A percentile compares a stretch with the other conserved stretches of the same genome.
Evolutionary conservation across 2,888 invertebrate genomes (phyloP).

Genomic region (Acanthosepion lycidas): DNA sequence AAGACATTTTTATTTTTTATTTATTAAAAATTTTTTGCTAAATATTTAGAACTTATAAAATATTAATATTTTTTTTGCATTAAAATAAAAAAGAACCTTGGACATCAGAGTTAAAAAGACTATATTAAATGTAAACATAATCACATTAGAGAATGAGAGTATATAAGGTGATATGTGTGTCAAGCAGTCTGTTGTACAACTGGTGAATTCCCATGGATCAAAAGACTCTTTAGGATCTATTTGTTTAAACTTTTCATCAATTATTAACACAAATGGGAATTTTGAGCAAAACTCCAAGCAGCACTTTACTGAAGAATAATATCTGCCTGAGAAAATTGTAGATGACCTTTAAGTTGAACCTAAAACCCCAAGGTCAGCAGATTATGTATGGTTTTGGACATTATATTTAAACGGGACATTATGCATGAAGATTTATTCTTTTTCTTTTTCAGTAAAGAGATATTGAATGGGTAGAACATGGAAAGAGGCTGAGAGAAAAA

Average conservation of each 20-base stretch:
- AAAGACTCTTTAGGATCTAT: background rate
- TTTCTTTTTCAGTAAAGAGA: background rate
- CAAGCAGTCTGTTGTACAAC: background rate
- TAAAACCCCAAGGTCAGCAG: background rate
- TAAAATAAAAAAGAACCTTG: too few relatives aligned
- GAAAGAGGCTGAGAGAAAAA: too few relatives aligned
- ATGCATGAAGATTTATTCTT: background rate
- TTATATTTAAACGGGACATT: conserved; percentile 35
- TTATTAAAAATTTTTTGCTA: too few relatives aligned
- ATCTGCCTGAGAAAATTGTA: conserved; percentile 6
- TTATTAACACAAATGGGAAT: background rate
- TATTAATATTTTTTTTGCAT: too few relatives aligned
- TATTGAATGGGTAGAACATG: background rate
- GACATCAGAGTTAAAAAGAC: too few relatives aligned
- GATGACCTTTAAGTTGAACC: background rate
- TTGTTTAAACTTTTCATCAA: background rate
- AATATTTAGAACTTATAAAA: too few relatives aligned
- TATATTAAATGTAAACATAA: too few relatives aligned
- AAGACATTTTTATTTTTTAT: too few relatives aligned
- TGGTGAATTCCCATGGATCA: background rate
- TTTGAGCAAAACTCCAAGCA: conserved; percentile 16
- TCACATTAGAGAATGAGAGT: too few relatives aligned
- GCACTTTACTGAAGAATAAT: background rate
- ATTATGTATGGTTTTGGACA: background rate
- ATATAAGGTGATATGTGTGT: background rate